phyloP scores from a whole-genome alignment of 2,113 vertebrate species.

The Microtus ochrogaster region DNA sequence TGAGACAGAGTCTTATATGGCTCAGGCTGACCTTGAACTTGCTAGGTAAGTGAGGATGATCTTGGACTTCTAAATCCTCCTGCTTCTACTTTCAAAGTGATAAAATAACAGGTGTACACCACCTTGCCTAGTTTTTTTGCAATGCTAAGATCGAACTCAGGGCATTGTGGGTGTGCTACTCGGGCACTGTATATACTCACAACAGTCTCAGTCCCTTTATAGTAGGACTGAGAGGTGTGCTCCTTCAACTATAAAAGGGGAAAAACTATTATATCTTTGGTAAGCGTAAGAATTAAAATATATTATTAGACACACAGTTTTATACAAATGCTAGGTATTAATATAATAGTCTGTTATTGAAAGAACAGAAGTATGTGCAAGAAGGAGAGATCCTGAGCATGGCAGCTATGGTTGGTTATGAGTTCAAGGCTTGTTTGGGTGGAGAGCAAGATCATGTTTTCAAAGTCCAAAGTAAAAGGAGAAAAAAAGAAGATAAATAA shows the following conservation, averaged over 20 bases:
- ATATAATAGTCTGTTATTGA: neutral
- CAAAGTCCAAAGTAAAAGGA: neutral
- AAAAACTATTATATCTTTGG: neutral
- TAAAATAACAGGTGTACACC: neutral
- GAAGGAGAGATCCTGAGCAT: too few relatives aligned
- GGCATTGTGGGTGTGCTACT: neutral
- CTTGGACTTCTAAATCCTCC: neutral
- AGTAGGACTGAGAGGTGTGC: neutral
- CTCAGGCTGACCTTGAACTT: neutral
- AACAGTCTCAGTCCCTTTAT: neutral
- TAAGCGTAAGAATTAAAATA: conserved; percentile 34
- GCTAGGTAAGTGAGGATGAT: neutral
- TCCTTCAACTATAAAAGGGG: neutral
- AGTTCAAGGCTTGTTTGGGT: neutral
- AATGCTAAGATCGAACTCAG: neutral
- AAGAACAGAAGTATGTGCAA: neutral
- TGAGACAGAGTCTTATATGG: neutral
- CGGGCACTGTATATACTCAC: too few relatives aligned
- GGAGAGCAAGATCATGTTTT: neutral
- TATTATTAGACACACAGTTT: neutral
- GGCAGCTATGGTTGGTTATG: neutral
- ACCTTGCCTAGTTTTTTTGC: neutral
- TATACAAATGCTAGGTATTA: neutral
- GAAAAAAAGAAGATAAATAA: neutral
- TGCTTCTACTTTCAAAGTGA: neutral